Evolutionary conservation across 2,888 invertebrate species (phyloP), one percentile per base, ranked within the genome.

Genomic region (Pollenia angustigena): DNA sequence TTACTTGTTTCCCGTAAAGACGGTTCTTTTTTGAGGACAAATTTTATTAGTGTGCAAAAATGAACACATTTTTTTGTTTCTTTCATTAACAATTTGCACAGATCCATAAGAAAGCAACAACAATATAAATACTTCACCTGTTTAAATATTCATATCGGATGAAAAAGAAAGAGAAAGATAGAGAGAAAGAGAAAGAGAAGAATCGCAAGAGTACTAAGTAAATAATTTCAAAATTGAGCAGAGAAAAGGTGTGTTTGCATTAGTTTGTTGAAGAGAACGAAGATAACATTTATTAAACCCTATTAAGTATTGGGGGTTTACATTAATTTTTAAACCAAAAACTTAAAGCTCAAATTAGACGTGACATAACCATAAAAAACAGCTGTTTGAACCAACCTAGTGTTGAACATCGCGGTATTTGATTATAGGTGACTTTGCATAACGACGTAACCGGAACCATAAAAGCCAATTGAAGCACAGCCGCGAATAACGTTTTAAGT

Each of bases 41-140:
- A 64, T 83, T 69, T 60, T 23, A 78, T 71, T 18, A n/a, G 69
- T 60, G 78, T 82, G 85, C 69, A 82, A 85, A 68, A 81, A 81
- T 66, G 48, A 72, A 66, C 50, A 58, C n/a, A 72, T 16, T 66
- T 78, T 56, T 58, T 54, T 9, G n/a, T 74, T 56, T 58, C 48
- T 9, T 66, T 18, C 42, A 58, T 50, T 8, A 85, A 81, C 56
- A 74, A 58, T 69, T 58, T 18, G 44, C 69, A 75, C 8, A 64
- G 48, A 72, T 60, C 48, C 48, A 60, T 74, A 18, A 46, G 12
- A n/a, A 44, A 62, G 62, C 40, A 52, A 69, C 44, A 32, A 48
- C 14, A n/a, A 52, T 16, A 60, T 40, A 64, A 23, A 56, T 11
- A 79, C 66, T 76, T 74, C 87, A 87, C 87, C 87, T 87, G 87